phyloP scores from a whole-genome alignment of 37 sponge, comb jelly and placozoan species.

The Halisarca cf. caerulea region DNA sequence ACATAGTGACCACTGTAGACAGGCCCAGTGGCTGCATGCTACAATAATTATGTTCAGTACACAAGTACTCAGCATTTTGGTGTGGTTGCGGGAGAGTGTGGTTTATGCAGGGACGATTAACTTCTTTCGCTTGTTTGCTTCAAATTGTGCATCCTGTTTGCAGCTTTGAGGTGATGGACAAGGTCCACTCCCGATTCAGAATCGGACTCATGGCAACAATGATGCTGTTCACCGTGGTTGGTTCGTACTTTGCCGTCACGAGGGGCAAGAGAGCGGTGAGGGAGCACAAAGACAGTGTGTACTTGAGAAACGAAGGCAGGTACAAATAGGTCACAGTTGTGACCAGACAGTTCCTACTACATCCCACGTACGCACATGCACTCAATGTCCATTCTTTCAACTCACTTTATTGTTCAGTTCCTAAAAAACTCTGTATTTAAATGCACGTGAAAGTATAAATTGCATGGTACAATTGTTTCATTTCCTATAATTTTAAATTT shows the following conservation, averaged over 20 bases:
- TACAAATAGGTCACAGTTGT: background rate
- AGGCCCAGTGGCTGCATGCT: too few species aligned
- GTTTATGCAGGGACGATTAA: background rate
- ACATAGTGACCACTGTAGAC: too few species aligned
- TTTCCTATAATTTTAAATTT: too few species aligned
- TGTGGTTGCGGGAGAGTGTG: background rate
- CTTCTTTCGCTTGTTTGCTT: background rate
- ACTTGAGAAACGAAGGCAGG: background rate
- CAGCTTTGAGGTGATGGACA: conserved; percentile 29
- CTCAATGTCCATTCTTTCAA: too few species aligned
- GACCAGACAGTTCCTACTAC: too few species aligned
- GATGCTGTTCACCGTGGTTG: conserved; percentile 5
- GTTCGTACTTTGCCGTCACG: background rate
- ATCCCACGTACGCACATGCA: too few species aligned
- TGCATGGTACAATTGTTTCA: too few species aligned
- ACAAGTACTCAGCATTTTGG: too few species aligned
- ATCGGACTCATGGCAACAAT: conserved; percentile 7
- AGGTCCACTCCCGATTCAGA: conserved; percentile 16
- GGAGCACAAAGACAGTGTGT: background rate
- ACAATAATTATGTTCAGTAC: too few species aligned
- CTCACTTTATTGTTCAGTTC: too few species aligned
- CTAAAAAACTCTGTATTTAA: too few species aligned
- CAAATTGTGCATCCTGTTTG: background rate
- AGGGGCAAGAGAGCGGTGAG: background rate
- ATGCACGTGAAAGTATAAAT: too few species aligned